Evolutionary conservation across 2,888 invertebrate species (phyloP), one percentile per base, ranked within the genome.

Genomic region (Cephus pygmeus): DNA sequence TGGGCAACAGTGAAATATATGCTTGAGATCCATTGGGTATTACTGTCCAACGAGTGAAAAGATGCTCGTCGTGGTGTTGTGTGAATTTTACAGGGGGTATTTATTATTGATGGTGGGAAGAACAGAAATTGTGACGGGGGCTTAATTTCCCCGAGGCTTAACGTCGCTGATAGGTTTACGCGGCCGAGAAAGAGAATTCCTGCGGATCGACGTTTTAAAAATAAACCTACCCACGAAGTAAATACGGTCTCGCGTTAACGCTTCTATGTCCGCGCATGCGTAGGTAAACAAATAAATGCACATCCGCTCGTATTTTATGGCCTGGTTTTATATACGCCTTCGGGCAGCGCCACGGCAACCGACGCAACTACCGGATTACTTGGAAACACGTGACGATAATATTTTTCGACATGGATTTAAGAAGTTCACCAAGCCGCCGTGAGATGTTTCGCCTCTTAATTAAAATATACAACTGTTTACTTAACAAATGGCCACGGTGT

Each of bases 401-500:
- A 74, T 77, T 77, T 80, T 76, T 76, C 34, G n/a, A 56, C 71
- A 77, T 12, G 68, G 76, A 75, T 74, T 74, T 75, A 71, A 68
- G 77, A 80, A 79, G 69, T 80, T 80, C 77, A 73, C 73, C 77
- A 75, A 68, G 69, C 73, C 71, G 71, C 36, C 30, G 31, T 69
- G 33, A 56, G 73, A 74, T 74, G 75, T 77, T 77, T 79, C 77
- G 71, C 79, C 77, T 36, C 77, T 75, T 77, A 77, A 80, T 80
- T 80, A 80, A 79, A 79, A 80, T 80, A 80, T 80, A 80, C 80
- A 79, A 79, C 79, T 80, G 80, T 80, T 80, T 80, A 77, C 80
- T 79, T 76, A 80, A 80, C 80, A 80, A 80, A 80, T 80, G 80
- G 80, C 75, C 77, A 73, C 75, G 79, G 75, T 79, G 77, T 80